Percentiles rank a stretch among this genome's conserved stretches.
Evolutionary conservation across 2,888 invertebrate genomes (phyloP).

Genomic region (Acronicta leporina): DNA sequence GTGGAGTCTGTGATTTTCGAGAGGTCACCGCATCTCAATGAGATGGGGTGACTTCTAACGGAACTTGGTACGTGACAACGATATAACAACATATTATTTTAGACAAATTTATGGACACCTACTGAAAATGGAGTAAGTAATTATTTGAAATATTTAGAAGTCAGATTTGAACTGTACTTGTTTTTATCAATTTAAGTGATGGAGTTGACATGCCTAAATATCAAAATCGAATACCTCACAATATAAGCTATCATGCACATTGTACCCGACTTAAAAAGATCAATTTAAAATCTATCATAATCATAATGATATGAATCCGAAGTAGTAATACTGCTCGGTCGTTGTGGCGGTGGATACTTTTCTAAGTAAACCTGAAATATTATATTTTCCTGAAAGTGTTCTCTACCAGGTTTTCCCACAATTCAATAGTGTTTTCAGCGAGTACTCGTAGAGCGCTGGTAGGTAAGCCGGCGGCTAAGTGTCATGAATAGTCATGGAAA

Average conservation of each 20-base stretch:
- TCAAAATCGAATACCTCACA: too few species aligned
- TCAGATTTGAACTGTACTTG: too few species aligned
- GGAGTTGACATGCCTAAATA: too few species aligned
- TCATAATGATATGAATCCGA: too few species aligned
- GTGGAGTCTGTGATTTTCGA: slow-evolving; percentile 70
- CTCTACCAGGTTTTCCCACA: slow-evolving; percentile 30
- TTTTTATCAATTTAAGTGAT: too few species aligned
- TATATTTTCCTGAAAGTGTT: slow-evolving; percentile 7
- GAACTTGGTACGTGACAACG: slow-evolving; percentile 43
- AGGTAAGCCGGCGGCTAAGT: slow-evolving; percentile 62
- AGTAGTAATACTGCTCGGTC: too few species aligned
- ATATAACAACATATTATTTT: slow-evolving; percentile 5
- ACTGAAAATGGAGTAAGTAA: too few species aligned
- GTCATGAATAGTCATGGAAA: slow-evolving; percentile 83
- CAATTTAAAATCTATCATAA: too few species aligned
- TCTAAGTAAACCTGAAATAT: neutral
- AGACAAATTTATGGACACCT: neutral
- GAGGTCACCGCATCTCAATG: slow-evolving; percentile 85
- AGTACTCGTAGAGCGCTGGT: slow-evolving; percentile 36
- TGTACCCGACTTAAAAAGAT: too few species aligned
- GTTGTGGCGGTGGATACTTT: too few species aligned
- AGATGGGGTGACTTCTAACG: slow-evolving; percentile 49
- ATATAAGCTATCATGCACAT: too few species aligned
- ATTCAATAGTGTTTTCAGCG: slow-evolving; percentile 39
- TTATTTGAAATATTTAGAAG: too few species aligned